Base-by-base conservation (phyloP, 2,888 invertebrate species). In the Chesias legatella region DNA sequence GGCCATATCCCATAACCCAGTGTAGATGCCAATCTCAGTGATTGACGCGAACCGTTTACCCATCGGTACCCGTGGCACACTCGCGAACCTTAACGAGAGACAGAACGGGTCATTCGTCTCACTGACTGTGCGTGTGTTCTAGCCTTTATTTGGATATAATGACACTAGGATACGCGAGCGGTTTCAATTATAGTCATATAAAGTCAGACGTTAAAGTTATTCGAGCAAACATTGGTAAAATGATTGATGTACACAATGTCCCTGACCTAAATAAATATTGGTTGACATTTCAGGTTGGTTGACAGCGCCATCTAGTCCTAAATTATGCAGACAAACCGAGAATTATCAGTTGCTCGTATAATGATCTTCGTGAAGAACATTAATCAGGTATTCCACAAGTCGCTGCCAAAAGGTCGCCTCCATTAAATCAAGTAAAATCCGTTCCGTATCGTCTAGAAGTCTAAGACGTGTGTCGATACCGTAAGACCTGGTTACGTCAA, bases 401-500 rank as follows among this genome's bases (percentile, higher is more conserved):
- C 5, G 5, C 13, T 17, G 5, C 13, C 13, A 5, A 17, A 17
- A 17, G 13, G 13, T 17, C 13, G 5, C 13, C 5, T 17, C 13
- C 13, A 17, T 17, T 17, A 17, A 17, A 17, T 17, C 13, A 17
- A 17, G 3, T 17, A 17, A 17, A 17, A 17, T 28, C 22, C 5
- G 32, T 21, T 33, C 40, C 29, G 44, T 10, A 25, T 27, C 39
- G 35, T 36, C 31, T 48, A 45, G 34, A 21, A 45, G 50, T 40
- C 43, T 51, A 54, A n/a, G 48, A 49, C 49, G 37, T 48, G 43
- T 43, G 39, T 29, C 38, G 45, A 31, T 55, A 56, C 56, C 62
- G 66, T 50, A 59, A 73, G 81, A 71, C 84, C 80, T 77, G 79
- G 75, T 84, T 83, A 72, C 64, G 80, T 78, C 79, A 76, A 57